Percentiles rank a stretch among this genome's conserved stretches.
These are phyloP conservation scores for Lepus americanus DNA, from an alignment of 2,113 vertebrate genomes.

Conservation along the genomic window DNA sequence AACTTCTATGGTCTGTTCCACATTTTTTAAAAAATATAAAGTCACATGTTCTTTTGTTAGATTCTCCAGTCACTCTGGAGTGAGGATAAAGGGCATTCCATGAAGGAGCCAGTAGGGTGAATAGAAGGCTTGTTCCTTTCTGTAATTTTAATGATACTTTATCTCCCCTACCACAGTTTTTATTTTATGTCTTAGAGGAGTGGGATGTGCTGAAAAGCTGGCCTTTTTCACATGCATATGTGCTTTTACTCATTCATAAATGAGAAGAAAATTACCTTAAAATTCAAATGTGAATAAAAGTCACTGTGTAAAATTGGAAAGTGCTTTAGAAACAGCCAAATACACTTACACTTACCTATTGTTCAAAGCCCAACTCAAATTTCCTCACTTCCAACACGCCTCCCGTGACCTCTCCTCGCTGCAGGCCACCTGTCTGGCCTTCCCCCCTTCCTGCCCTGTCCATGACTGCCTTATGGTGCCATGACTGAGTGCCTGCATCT, in stretches of 20 bases:
- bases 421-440: background rate
- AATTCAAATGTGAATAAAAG: constrained; percentile 30
- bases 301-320: constrained; percentile 29
- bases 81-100: background rate
- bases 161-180: background rate
- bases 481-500: background rate
- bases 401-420: background rate
- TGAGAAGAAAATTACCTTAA: constrained; percentile 50
- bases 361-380: constrained; percentile 1
- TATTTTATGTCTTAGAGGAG: background rate
- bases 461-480: background rate
- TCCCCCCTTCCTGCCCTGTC: background rate
- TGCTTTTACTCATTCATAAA: background rate
- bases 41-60: background rate
- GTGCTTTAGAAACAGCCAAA: background rate
- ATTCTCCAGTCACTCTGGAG: background rate
- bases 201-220: background rate
- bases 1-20: background rate
- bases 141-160: background rate
- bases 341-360: background rate
- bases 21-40: background rate
- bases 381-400: background rate
- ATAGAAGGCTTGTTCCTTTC: background rate
- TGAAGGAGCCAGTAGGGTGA: background rate
- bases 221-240: background rate